phyloP scores from a whole-genome alignment of 2,888 invertebrate species.

The Papilio elwesi region DNA sequence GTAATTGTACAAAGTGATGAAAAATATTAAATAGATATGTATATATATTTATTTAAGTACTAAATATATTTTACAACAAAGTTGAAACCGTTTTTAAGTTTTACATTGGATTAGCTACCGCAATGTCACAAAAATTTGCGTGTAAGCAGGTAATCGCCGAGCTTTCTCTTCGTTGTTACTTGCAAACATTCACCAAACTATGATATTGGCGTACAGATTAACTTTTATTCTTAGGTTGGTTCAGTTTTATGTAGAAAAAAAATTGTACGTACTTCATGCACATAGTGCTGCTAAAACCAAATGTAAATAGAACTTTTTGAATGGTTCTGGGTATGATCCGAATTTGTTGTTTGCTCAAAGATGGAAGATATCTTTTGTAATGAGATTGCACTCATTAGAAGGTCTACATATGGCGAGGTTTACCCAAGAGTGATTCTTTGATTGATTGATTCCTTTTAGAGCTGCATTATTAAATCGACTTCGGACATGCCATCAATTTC shows the following conservation, averaged over 20 bases:
- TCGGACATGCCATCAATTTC: neutral
- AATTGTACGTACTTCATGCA: neutral
- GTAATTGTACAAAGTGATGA: slow-evolving; percentile 39
- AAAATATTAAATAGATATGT: slow-evolving; percentile 36
- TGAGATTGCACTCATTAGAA: too few relatives aligned
- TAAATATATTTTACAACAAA: slow-evolving; percentile 32
- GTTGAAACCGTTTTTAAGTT: slow-evolving; percentile 25
- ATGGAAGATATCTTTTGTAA: neutral
- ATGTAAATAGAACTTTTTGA: slow-evolving; percentile 11
- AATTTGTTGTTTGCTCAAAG: slow-evolving; percentile 19
- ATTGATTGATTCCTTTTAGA: neutral
- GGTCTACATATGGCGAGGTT: neutral
- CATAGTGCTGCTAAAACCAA: slow-evolving; percentile 2
- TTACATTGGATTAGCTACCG: neutral
- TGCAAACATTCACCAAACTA: neutral
- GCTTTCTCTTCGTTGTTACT: neutral
- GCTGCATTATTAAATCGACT: neutral
- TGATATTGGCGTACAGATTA: neutral
- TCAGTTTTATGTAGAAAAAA: neutral
- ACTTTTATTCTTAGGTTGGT: neutral
- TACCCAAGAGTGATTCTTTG: neutral
- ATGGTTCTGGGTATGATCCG: slow-evolving; percentile 8
- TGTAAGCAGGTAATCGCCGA: neutral
- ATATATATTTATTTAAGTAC: slow-evolving; percentile 28
- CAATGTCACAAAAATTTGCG: neutral